phyloP scores from a whole-genome alignment of 35 echinoderm and acorn worm species.

The Stichopus chloronotus region DNA sequence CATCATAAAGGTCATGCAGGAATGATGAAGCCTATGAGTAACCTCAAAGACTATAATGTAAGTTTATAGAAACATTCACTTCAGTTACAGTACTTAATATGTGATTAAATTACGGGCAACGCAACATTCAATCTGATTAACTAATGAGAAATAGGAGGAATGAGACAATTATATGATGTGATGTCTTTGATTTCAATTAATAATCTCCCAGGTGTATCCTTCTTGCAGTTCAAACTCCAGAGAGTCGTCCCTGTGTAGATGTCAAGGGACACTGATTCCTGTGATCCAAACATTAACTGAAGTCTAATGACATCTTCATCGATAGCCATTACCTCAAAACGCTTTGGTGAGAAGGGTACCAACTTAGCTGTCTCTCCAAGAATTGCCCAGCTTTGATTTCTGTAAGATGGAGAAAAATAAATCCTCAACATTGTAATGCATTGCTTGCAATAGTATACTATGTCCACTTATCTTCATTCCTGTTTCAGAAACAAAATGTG shows the following conservation, averaged over 20 bases:
- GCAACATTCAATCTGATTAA: too few relatives aligned
- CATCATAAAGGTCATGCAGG: too few relatives aligned
- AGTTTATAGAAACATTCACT: too few relatives aligned
- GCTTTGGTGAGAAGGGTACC: slow-evolving; percentile 49
- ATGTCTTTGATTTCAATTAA: slow-evolving; percentile 46
- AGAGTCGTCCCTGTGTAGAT: slow-evolving; percentile 18
- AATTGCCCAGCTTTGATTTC: slow-evolving; percentile 37
- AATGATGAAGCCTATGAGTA: too few relatives aligned
- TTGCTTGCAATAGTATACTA: background rate
- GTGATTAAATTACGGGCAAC: too few relatives aligned
- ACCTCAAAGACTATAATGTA: too few relatives aligned
- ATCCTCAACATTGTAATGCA: background rate
- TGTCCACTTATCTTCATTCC: background rate
- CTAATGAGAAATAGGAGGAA: background rate
- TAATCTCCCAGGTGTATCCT: slow-evolving; percentile 2
- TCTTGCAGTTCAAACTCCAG: slow-evolving; percentile 9
- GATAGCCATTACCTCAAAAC: slow-evolving; percentile 26
- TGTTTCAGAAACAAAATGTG: background rate
- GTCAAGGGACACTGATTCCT: slow-evolving; percentile 12
- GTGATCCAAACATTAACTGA: slow-evolving; percentile 1
- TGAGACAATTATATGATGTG: slow-evolving; percentile 24
- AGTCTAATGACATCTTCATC: slow-evolving; percentile 26
- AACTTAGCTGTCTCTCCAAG: slow-evolving; percentile 41
- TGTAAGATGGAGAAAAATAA: background rate
- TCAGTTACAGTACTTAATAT: too few relatives aligned